These are phyloP conservation scores for Ornithorhynchus anatinus DNA, from an alignment of 2,113 vertebrate species.

Conservation along the genomic window DNA sequence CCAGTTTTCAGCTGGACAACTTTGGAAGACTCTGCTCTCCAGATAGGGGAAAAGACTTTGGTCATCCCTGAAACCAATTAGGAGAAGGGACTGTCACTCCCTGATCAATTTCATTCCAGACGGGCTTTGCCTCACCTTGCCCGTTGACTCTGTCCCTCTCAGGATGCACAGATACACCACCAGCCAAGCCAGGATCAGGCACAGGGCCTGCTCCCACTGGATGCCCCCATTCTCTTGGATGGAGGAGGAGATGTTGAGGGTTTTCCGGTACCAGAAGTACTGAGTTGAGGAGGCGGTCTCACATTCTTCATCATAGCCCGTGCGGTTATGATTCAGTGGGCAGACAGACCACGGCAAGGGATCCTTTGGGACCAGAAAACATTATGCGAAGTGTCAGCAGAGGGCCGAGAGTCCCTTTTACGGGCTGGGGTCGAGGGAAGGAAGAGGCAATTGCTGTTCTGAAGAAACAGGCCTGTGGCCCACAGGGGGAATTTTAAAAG, in stretches of 20 bases:
- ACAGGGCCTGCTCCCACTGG: slow-evolving; percentile 82
- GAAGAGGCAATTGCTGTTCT: neutral
- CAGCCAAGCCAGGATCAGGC: slow-evolving; percentile 86
- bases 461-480: neutral
- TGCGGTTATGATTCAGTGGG: slow-evolving; percentile 82
- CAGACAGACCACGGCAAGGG: slow-evolving; percentile 88
- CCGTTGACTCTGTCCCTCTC: slow-evolving; percentile 83
- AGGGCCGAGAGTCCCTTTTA: neutral
- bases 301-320: slow-evolving; percentile 82
- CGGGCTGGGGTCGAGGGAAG: too few relatives aligned
- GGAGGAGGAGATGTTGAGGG: slow-evolving; percentile 84
- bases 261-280: slow-evolving; percentile 94
- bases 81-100: too few relatives aligned
- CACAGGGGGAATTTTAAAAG: neutral
- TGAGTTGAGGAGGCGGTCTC: slow-evolving; percentile 83
- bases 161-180: slow-evolving; percentile 87
- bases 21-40: too few relatives aligned
- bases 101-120: too few relatives aligned
- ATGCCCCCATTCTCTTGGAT: slow-evolving; percentile 79
- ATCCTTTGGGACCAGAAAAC: slow-evolving; percentile 62
- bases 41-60: too few relatives aligned
- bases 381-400: rapidly evolving
- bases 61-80: too few relatives aligned
- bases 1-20: too few relatives aligned
- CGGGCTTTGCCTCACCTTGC: slow-evolving; percentile 86